Percentiles rank a stretch among this genome's conserved stretches.
Conservation (phyloP, 2,113 vertebrate genomes). For the Amphiprion percula region DNA sequence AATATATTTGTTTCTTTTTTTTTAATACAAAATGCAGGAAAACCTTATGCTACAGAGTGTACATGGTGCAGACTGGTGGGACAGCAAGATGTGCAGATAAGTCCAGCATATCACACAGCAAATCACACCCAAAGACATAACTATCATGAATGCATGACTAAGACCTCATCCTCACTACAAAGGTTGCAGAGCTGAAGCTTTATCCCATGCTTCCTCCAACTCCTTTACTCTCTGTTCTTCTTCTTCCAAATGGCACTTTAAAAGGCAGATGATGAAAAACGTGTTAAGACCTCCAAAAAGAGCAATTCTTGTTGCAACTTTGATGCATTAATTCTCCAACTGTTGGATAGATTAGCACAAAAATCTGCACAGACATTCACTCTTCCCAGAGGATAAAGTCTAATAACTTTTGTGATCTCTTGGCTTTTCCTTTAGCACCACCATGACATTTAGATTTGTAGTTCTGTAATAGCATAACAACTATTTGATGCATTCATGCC, state of each 20-base stretch:
- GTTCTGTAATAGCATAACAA: too few species aligned
- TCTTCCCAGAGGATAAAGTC: background rate
- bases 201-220: too few species aligned
- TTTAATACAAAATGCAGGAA: too few species aligned
- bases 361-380: background rate
- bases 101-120: background rate
- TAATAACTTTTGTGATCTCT: background rate
- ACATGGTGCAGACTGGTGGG: too few species aligned
- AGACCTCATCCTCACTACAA: background rate
- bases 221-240: too few species aligned
- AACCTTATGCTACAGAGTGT: too few species aligned
- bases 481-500: too few species aligned
- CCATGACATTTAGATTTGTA: too few species aligned
- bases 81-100: background rate
- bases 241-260: background rate
- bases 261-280: background rate
- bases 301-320: too few species aligned
- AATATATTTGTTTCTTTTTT: background rate
- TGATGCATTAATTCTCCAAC: too few species aligned
- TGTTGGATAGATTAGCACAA: background rate
- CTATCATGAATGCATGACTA: background rate
- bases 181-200: background rate
- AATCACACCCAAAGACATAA: background rate
- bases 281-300: background rate
- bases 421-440: too few species aligned